Conservation (phyloP, 2,113 vertebrate genomes). For the Anarhynchus alexandrinus region DNA sequence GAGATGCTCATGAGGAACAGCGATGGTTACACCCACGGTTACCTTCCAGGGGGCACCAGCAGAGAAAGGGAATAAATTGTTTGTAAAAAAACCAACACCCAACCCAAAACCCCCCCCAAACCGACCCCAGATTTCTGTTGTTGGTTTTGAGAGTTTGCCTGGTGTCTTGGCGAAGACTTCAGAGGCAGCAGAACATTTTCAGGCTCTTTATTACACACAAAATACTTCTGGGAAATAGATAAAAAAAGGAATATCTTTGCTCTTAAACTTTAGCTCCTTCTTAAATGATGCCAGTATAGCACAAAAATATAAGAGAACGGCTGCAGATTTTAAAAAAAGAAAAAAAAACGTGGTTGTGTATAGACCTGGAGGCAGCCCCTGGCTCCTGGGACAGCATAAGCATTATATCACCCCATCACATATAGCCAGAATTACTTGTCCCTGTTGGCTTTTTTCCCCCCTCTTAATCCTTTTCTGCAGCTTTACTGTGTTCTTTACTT, state of each 20-base stretch:
- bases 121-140: neutral
- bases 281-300: neutral
- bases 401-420: neutral
- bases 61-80: rapidly evolving
- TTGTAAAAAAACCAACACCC: neutral
- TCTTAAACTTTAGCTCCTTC: neutral
- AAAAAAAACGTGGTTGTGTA: neutral
- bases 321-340: neutral
- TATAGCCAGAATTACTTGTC: neutral
- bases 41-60: neutral
- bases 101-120: neutral
- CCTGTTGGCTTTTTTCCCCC: neutral
- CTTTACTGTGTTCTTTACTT: slow-evolving; percentile 9
- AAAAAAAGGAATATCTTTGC: neutral
- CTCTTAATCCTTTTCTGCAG: slow-evolving; percentile 26
- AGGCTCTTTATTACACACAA: neutral
- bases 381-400: neutral
- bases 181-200: neutral
- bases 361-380: neutral
- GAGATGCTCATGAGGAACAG: neutral
- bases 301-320: neutral
- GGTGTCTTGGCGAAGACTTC: neutral
- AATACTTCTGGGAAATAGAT: neutral
- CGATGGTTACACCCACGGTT: rapidly evolving
- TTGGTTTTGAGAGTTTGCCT: neutral